Conservation (phyloP, 64 coral and sea anemone genomes). For the Cladopsammia gracilis region DNA sequence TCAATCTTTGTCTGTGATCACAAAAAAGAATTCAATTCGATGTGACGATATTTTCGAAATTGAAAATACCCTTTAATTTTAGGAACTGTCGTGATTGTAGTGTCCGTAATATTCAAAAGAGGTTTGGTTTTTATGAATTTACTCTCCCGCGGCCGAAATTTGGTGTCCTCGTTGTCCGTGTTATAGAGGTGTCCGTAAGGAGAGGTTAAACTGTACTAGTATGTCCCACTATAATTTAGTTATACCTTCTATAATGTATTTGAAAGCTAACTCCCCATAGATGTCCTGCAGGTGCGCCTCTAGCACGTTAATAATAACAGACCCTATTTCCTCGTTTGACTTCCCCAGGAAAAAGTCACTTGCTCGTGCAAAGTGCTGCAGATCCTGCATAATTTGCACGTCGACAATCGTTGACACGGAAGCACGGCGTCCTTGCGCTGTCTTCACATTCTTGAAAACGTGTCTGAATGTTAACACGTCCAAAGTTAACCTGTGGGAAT, state of each 20-base stretch:
- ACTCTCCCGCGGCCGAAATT: too few relatives aligned
- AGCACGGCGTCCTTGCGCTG: neutral
- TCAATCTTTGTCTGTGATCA: too few relatives aligned
- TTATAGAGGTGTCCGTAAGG: too few relatives aligned
- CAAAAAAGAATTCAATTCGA: too few relatives aligned
- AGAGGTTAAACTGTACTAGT: too few relatives aligned
- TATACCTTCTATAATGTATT: constrained; percentile 22
- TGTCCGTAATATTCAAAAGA: too few relatives aligned
- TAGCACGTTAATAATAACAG: constrained; percentile 16
- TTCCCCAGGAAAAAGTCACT: constrained; percentile 45
- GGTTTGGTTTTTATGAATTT: too few relatives aligned
- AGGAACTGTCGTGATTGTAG: too few relatives aligned
- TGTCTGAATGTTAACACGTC: constrained; percentile 28
- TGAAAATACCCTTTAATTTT: too few relatives aligned
- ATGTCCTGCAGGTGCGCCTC: constrained; percentile 31
- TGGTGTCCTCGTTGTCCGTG: too few relatives aligned
- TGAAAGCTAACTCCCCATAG: neutral
- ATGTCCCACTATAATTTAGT: neutral
- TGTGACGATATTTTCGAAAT: too few relatives aligned
- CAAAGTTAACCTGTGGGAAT: constrained; percentile 32
- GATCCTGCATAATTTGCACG: constrained; percentile 51
- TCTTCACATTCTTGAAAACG: constrained; percentile 30
- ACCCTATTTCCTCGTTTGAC: constrained; percentile 19
- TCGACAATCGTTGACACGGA: constrained; percentile 23
- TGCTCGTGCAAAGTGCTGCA: constrained; percentile 33